Evolutionary conservation across 1,140 invertebrate species (phyloP).

Genomic region (Riptortus pedestris): DNA sequence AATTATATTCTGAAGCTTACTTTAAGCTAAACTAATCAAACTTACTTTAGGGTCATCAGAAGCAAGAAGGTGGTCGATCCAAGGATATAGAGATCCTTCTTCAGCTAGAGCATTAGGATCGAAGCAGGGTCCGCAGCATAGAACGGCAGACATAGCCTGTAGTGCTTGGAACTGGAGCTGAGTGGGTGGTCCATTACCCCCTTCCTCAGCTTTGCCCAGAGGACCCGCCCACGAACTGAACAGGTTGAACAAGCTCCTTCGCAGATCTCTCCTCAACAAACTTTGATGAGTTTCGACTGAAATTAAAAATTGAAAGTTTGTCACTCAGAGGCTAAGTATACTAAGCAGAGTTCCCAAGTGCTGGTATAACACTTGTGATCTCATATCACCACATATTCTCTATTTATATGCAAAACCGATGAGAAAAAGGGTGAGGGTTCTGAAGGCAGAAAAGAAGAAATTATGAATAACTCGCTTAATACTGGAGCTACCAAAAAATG

Average conservation of each 20-base stretch:
- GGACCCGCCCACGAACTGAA: slow-evolving; percentile 89
- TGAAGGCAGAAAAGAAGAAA: no score
- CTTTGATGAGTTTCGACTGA: slow-evolving; percentile 76
- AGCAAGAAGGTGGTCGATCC: slow-evolving; percentile 81
- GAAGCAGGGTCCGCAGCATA: slow-evolving; percentile 92
- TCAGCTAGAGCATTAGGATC: slow-evolving; percentile 76
- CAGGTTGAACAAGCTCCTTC: slow-evolving; percentile 77
- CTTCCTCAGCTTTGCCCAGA: slow-evolving; percentile 44
- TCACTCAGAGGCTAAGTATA: no score
- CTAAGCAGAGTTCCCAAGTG: no score
- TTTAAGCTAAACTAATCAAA: no score
- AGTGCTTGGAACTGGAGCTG: slow-evolving; percentile 54
- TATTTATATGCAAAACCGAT: no score
- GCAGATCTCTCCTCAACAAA: slow-evolving; percentile 74
- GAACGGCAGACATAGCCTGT: slow-evolving; percentile 85
- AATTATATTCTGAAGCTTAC: no score
- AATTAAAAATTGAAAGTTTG: no score
- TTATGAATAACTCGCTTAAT: no score
- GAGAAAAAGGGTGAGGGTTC: no score
- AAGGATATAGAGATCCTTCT: slow-evolving; percentile 78
- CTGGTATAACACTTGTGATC: no score
- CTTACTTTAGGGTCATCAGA: slow-evolving; percentile 78
- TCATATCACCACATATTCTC: no score
- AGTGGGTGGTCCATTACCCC: slow-evolving; percentile 28
- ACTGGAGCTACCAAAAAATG: no score